Conservation (phyloP, 2,113 vertebrate genomes). For the Circaetus gallicus region DNA sequence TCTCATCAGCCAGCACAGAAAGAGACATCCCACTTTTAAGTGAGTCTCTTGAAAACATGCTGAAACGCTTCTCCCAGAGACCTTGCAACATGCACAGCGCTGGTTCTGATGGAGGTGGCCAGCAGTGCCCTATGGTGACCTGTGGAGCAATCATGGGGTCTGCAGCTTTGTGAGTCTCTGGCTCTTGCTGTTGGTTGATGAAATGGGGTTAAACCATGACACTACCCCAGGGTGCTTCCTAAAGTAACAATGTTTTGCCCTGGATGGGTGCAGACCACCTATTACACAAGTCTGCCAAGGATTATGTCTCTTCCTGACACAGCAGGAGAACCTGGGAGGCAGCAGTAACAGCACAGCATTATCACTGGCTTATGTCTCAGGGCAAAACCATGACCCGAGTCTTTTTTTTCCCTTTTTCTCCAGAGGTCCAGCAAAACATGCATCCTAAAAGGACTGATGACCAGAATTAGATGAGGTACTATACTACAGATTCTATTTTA, state of each 20-base stretch:
- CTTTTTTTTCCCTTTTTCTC: not conserved
- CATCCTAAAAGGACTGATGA: not conserved
- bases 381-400: not conserved
- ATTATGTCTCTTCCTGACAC: not conserved
- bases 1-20: not conserved
- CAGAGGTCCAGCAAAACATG: not conserved
- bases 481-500: not conserved
- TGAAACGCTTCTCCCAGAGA: not conserved
- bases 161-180: not conserved
- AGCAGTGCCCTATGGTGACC: not conserved
- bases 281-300: not conserved
- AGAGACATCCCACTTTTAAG: not conserved
- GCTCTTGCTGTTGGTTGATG: not conserved
- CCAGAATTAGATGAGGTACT: not conserved
- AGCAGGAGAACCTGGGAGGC: not conserved
- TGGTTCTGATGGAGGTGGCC: not conserved
- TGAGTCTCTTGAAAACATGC: not conserved
- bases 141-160: not conserved
- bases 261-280: not conserved
- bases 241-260: not conserved
- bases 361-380: not conserved
- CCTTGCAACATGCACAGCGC: not conserved
- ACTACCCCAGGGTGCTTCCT: not conserved
- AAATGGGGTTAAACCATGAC: not conserved
- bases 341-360: not conserved